Evolutionary conservation across 2,113 vertebrate genomes (phyloP).

Genomic region (Felis chaus): DNA sequence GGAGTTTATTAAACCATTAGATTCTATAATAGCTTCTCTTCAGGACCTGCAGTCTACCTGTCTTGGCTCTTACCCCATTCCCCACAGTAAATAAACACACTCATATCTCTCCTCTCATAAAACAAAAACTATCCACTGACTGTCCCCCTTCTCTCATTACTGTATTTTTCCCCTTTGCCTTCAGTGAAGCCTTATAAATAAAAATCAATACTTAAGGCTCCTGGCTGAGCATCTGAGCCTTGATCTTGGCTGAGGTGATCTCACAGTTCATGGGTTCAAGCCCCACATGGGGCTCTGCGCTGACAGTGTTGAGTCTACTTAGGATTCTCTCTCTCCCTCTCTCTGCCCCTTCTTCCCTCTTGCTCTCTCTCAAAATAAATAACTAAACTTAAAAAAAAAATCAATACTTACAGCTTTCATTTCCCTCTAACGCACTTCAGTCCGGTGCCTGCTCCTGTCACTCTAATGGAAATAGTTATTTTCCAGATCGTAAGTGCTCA

Average conservation of each 20-base stretch:
- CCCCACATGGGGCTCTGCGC: too few species aligned
- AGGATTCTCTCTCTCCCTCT: too few species aligned
- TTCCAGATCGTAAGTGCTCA: neutral
- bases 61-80: neutral
- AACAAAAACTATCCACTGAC: neutral
- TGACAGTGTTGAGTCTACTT: too few species aligned
- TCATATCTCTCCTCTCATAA: neutral
- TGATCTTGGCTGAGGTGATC: too few species aligned
- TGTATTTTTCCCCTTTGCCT: neutral
- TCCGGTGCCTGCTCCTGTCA: neutral
- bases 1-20: neutral
- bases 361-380: too few species aligned
- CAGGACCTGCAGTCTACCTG: accelerated
- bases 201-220: neutral
- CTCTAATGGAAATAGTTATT: neutral
- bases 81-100: neutral
- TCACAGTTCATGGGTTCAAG: too few species aligned
- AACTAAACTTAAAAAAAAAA: neutral
- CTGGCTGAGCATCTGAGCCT: too few species aligned
- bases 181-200: neutral
- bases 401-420: neutral
- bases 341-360: too few species aligned
- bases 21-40: neutral
- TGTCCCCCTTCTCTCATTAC: too few species aligned
- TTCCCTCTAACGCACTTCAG: neutral